phyloP scores from a whole-genome alignment of 2,113 vertebrate species.

The Geococcyx californianus region DNA sequence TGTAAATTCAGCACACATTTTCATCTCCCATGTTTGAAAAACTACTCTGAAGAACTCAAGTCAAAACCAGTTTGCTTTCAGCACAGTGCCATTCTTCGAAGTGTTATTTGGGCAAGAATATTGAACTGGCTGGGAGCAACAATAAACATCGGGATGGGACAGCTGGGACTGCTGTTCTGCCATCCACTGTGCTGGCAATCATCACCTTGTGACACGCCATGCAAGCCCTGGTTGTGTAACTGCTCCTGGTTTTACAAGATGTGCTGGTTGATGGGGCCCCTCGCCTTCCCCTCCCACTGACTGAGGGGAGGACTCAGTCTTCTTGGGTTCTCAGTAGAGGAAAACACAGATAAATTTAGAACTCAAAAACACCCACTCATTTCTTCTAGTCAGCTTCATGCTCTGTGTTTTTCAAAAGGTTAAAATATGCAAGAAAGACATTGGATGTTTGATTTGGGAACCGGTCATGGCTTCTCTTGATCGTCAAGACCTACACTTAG shows the following conservation, averaged over 20 bases:
- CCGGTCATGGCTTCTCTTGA: accelerated
- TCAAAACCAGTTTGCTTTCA: neutral
- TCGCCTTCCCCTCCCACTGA: neutral
- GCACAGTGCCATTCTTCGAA: neutral
- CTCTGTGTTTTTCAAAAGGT: neutral
- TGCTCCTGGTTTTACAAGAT: neutral
- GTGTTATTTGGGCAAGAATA: neutral
- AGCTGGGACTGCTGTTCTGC: neutral
- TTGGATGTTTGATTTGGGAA: neutral
- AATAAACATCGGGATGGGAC: neutral
- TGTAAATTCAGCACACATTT: neutral
- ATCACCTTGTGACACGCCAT: neutral
- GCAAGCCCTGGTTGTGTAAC: neutral
- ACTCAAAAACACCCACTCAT: neutral
- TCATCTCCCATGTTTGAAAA: neutral
- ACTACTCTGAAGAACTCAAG: neutral
- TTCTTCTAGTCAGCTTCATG: neutral
- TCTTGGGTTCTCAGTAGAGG: neutral
- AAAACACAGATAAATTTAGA: too few species aligned
- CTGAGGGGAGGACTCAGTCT: neutral
- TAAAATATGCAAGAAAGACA: neutral
- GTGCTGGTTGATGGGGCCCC: neutral
- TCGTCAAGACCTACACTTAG: neutral
- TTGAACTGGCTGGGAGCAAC: neutral
- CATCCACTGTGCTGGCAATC: neutral